phyloP scores from a whole-genome alignment of 2,113 vertebrate species.

The Isichthys henryi region DNA sequence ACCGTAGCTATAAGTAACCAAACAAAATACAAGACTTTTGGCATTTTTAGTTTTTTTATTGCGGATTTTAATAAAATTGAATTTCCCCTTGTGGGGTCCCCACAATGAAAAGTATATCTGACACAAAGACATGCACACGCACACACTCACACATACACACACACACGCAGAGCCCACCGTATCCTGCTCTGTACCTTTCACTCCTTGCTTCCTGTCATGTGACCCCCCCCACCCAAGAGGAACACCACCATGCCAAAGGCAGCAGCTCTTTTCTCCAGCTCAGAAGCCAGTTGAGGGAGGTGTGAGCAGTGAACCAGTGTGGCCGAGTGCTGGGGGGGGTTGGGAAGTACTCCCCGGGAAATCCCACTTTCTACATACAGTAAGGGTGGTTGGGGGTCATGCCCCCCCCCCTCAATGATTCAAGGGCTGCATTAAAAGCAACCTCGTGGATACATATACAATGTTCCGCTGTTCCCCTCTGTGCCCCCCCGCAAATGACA shows the following conservation, averaged over 20 bases:
- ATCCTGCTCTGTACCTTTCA: background rate
- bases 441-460: background rate
- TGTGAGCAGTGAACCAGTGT: background rate
- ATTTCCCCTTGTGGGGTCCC: background rate
- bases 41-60: background rate
- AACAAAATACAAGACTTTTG: too few species aligned
- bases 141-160: background rate
- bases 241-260: background rate
- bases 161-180: background rate
- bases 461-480: background rate
- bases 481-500: background rate
- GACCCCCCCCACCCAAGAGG: background rate
- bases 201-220: background rate
- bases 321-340: background rate
- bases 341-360: background rate
- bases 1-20: too few species aligned
- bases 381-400: background rate
- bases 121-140: background rate
- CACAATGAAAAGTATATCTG: background rate
- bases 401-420: background rate
- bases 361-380: background rate
- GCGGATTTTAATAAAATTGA: background rate
- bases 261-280: background rate
- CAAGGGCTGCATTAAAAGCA: background rate
- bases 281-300: background rate